phyloP scores from a whole-genome alignment of 2,888 invertebrate genomes.

The Nasonovia ribisnigri region DNA sequence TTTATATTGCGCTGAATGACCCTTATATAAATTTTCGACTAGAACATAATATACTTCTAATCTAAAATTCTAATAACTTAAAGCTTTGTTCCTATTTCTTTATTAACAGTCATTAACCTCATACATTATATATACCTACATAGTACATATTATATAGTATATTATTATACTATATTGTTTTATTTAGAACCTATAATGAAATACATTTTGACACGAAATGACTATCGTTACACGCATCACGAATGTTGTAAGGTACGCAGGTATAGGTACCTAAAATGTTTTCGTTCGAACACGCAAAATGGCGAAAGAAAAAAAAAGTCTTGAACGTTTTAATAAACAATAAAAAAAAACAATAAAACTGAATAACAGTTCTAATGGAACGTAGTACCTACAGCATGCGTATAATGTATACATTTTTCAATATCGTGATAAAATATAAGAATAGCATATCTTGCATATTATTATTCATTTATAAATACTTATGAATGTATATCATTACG shows the following conservation, averaged over 20 bases:
- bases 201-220: not conserved
- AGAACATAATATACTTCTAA: not conserved
- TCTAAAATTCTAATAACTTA: not conserved
- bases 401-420: not conserved
- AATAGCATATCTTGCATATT: not conserved
- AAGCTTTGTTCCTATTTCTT: too few species aligned
- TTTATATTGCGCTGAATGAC: not conserved
- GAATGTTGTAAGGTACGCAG: not conserved
- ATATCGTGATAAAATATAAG: not conserved
- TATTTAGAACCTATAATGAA: not conserved
- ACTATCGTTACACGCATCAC: not conserved
- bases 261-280: not conserved
- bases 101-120: not conserved
- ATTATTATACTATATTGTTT: not conserved
- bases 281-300: not conserved
- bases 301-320: not conserved
- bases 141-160: not conserved
- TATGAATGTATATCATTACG: not conserved
- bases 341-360: slow-evolving; percentile 5
- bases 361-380: not conserved
- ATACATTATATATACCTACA: not conserved
- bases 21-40: not conserved
- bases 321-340: not conserved
- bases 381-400: not conserved
- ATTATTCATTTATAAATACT: not conserved